Percentiles rank a stretch among this genome's conserved stretches.
Evolutionary conservation across 37 sponge, comb jelly and placozoan species (phyloP).

Genomic region (Corticium candelabrum): DNA sequence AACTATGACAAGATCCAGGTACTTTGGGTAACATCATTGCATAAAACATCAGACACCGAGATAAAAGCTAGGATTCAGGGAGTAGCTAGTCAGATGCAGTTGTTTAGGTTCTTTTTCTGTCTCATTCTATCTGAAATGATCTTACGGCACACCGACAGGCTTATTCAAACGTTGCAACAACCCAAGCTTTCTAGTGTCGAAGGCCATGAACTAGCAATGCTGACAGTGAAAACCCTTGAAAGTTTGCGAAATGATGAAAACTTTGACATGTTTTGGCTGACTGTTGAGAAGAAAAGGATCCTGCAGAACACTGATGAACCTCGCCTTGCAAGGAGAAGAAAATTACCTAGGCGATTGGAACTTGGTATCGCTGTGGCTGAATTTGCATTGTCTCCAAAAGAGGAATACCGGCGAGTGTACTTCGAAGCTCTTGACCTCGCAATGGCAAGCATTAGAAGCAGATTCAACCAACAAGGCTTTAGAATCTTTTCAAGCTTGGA

Average conservation of each 20-base stretch:
- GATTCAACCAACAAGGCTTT: constrained; percentile 58
- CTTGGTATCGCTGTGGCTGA: constrained; percentile 34
- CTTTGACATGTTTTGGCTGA: constrained; percentile 60
- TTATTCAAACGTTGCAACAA: constrained; percentile 53
- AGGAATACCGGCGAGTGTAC: constrained; percentile 29
- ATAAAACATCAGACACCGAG: constrained; percentile 39
- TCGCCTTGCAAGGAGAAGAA: constrained; percentile 36
- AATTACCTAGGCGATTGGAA: constrained; percentile 40
- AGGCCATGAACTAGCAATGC: constrained; percentile 63
- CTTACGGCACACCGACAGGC: constrained; percentile 59
- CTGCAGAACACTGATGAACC: constrained; percentile 47
- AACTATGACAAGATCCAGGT: constrained; percentile 35
- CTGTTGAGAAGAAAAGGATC: constrained; percentile 28
- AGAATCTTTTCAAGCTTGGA: constrained; percentile 42
- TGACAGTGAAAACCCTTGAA: constrained; percentile 52
- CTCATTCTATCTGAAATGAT: constrained; percentile 42
- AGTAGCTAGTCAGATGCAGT: constrained; percentile 13
- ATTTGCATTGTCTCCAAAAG: constrained; percentile 21
- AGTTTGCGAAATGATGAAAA: constrained; percentile 26
- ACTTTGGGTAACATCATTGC: constrained; percentile 42
- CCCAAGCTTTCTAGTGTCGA: constrained; percentile 51
- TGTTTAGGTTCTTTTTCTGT: constrained; percentile 41
- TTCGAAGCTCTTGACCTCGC: constrained; percentile 53
- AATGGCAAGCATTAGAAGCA: constrained; percentile 25
- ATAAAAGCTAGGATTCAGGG: constrained; percentile 60